phyloP scores from a whole-genome alignment of 2,113 vertebrate genomes.

The Plecturocebus donacophilus region DNA sequence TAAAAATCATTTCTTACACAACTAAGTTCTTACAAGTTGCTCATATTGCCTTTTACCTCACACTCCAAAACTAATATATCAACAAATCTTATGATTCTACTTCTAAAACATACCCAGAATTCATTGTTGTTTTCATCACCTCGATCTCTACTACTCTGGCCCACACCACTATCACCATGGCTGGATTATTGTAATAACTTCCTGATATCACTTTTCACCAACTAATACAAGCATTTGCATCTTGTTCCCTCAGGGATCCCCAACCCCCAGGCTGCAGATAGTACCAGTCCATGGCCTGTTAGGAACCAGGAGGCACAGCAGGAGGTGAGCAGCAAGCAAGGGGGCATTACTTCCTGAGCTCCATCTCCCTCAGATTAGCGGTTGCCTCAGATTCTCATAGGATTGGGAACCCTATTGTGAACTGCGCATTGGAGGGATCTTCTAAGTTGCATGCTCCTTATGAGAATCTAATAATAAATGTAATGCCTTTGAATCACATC shows the following conservation, averaged over 20 bases:
- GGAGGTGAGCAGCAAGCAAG: too few relatives aligned
- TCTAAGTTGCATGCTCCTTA: too few relatives aligned
- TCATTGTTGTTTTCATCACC: background rate
- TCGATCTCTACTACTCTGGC: background rate
- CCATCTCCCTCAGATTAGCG: too few relatives aligned
- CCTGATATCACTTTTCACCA: background rate
- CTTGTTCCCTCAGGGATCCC: background rate
- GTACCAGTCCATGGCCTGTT: too few relatives aligned
- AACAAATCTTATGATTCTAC: background rate
- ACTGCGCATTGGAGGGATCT: too few relatives aligned
- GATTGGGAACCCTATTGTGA: too few relatives aligned
- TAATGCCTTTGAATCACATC: too few relatives aligned
- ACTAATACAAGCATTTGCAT: background rate
- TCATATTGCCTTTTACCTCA: background rate
- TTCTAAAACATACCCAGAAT: constrained; percentile 10
- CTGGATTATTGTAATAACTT: background rate
- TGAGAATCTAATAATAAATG: too few relatives aligned
- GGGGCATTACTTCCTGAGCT: too few relatives aligned
- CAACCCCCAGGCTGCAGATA: too few relatives aligned
- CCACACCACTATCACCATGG: background rate
- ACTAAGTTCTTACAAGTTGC: background rate
- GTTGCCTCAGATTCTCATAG: too few relatives aligned
- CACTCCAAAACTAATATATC: background rate
- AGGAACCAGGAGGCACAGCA: too few relatives aligned
- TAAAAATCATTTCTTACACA: constrained; percentile 17